Percentiles rank a stretch among this genome's conserved stretches.
These are phyloP conservation scores for Campylomormyrus tamandua DNA, from an alignment of 2,113 vertebrate species.

Conservation along the genomic window DNA sequence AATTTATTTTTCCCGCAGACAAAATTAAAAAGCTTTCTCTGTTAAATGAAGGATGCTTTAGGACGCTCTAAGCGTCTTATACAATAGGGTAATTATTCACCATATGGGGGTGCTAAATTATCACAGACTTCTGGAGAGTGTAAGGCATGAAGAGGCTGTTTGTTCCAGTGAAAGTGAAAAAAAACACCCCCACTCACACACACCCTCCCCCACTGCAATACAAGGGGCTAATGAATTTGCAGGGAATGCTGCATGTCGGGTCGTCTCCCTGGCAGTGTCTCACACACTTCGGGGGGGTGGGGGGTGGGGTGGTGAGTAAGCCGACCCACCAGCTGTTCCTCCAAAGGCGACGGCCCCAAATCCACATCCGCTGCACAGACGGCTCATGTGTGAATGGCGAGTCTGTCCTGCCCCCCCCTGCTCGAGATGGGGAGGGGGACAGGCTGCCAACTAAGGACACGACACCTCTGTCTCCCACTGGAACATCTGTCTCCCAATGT, in stretches of 20 bases:
- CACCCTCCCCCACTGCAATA: background rate
- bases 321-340: background rate
- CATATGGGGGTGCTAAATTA: background rate
- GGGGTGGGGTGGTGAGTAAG: background rate
- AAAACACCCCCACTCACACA: background rate
- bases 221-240: background rate
- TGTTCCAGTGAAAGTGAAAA: background rate
- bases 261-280: background rate
- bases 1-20: background rate
- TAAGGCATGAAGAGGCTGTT: background rate
- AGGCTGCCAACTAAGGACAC: background rate
- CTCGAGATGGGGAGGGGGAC: background rate
- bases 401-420: background rate
- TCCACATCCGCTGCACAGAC: background rate
- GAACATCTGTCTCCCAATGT: constrained; percentile 3
- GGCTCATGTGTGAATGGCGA: background rate
- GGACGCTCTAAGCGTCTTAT: background rate
- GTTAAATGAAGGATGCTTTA: background rate
- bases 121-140: background rate
- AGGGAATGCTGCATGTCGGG: background rate
- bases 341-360: background rate
- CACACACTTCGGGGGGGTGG: background rate
- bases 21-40: background rate
- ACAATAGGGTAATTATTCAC: background rate
- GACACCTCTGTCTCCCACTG: background rate